Evolutionary conservation across 1,140 invertebrate genomes (phyloP).

Genomic region (Rhysida immarginata): DNA sequence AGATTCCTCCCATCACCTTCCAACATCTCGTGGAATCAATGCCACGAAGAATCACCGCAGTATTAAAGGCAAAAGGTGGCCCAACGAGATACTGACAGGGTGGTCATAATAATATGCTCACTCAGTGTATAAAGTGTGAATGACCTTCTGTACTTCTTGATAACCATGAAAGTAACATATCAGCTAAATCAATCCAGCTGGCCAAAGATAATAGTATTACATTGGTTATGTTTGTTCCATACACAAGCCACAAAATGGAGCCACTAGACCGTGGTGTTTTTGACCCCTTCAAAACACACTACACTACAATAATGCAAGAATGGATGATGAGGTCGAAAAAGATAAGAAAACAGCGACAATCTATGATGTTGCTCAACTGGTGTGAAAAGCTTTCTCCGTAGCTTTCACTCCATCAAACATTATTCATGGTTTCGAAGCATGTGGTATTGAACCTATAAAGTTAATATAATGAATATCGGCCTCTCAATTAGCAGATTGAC

Average conservation of each 20-base stretch:
- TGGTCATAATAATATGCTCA: too few species aligned
- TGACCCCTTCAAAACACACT: conserved; percentile 15
- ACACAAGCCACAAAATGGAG: conserved; percentile 18
- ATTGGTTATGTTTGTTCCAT: too few species aligned
- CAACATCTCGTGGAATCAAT: too few species aligned
- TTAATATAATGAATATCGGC: not conserved
- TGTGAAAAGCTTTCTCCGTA: conserved; percentile 12
- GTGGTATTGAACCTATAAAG: conserved; percentile 9
- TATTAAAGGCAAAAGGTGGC: too few species aligned
- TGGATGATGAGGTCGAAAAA: conserved; percentile 14
- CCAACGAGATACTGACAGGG: too few species aligned
- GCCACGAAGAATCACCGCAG: too few species aligned
- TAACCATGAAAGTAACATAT: too few species aligned
- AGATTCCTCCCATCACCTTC: too few species aligned
- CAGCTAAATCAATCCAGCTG: too few species aligned
- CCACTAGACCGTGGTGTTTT: conserved; percentile 17
- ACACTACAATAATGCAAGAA: conserved; percentile 8
- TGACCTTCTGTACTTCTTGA: too few species aligned
- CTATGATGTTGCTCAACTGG: conserved; percentile 14
- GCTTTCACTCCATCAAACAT: conserved; percentile 15
- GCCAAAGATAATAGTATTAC: too few species aligned
- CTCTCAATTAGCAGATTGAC: not conserved
- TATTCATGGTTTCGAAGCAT: conserved; percentile 13
- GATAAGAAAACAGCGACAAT: conserved; percentile 17
- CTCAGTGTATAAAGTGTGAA: too few species aligned